Base-by-base conservation (phyloP, 2,113 vertebrate species). In the Lanius ludovicianus region DNA sequence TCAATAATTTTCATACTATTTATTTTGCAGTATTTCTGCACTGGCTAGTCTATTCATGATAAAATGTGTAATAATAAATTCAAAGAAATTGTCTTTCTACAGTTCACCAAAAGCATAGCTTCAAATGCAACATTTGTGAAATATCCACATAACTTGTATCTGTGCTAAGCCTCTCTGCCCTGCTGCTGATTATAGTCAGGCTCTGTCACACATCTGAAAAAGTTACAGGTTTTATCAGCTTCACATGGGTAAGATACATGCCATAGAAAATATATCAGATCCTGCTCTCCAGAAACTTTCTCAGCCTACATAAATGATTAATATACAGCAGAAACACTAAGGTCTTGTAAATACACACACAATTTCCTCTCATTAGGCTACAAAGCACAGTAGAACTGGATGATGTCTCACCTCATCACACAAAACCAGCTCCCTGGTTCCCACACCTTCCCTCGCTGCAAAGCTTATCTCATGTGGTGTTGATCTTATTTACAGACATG, bases 1-100 rank as follows among this genome's bases (percentile, higher is more conserved):
- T 49, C 37, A 82, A 50, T 79, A n/a, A 70, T 37, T 82, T 92
- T 95, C 95, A 96, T 97, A 95, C 95, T 96, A 63, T 97, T 98
- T 98, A 98, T 98, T 98, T 93, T 82, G 49, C 62, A 88, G 50
- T 82, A 82, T 78, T 89, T 78, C 91, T 95, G 37, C 75, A 73
- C 47, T 78, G 79, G 57, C 63, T 87, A 67, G 68, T 89, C 68
- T 81, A 49, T 67, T 77, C 1, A 95, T 71, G 76, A 95, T 65
- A 75, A 83, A 76, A 93, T 65, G 5, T 95, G 75, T 89, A 95
- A 95, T 97, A 96, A 89, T 47, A n/a, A 57, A 83, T 96, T 84
- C 56, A 87, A 59, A 78, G 42, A 71, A 84, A 44, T 52, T 24
- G 17, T 70, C 68, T 82, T 63, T 60, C 67, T 82, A 70, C 42